phyloP scores from a whole-genome alignment of 2,113 vertebrate genomes.

The Malurus alboscapulatus region DNA sequence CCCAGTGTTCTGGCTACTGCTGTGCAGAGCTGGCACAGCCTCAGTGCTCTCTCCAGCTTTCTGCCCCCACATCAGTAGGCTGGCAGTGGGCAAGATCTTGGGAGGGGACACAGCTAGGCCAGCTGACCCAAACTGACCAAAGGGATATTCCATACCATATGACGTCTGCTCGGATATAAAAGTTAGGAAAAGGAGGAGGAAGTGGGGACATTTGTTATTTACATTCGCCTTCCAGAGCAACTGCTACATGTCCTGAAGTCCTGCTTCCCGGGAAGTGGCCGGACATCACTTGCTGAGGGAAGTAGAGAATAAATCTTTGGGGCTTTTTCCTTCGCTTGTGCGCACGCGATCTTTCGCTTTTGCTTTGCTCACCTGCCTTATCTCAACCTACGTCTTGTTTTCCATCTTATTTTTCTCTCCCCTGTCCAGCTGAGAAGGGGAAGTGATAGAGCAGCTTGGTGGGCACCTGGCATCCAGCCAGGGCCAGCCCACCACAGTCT shows the following conservation, averaged over 20 bases:
- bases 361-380: neutral
- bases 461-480: neutral
- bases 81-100: neutral
- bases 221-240: neutral
- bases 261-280: neutral
- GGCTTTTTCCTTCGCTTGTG: neutral
- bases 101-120: neutral
- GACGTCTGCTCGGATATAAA: neutral
- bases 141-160: neutral
- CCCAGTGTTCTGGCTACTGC: neutral
- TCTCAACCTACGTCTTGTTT: neutral
- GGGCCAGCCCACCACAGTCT: neutral
- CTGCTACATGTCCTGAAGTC: neutral
- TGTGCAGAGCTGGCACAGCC: neutral
- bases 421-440: neutral
- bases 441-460: neutral
- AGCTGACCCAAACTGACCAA: neutral
- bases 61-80: neutral
- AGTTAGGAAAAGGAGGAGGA: neutral
- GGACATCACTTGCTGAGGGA: neutral
- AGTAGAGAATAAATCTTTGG: neutral
- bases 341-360: fast-evolving
- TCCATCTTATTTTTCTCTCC: neutral
- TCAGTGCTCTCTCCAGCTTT: neutral
- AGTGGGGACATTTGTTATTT: neutral